Percentiles rank a stretch among this genome's conserved stretches.
Evolutionary conservation across 2,888 invertebrate species (phyloP).

Genomic region (Tinea pellionella): DNA sequence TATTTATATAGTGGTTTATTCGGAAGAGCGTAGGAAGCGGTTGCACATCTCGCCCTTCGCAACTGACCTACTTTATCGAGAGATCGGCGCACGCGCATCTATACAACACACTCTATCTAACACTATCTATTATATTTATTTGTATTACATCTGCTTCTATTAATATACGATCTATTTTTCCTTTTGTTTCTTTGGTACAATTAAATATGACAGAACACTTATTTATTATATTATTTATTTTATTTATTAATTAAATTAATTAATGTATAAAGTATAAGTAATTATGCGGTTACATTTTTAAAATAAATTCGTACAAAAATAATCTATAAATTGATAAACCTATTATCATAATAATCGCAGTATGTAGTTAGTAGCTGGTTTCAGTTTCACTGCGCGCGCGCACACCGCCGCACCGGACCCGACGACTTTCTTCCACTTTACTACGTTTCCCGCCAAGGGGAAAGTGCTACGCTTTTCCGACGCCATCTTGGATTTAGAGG

Average conservation of each 20-base stretch:
- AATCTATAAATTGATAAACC: neutral
- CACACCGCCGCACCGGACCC: conserved; percentile 22
- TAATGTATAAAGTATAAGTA: too few relatives aligned
- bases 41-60: conserved; percentile 27
- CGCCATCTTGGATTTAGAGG: conserved; percentile 48
- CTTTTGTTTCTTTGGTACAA: too few relatives aligned
- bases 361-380: conserved; percentile 36
- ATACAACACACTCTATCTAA: neutral
- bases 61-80: conserved; percentile 38
- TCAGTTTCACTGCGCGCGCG: conserved; percentile 52
- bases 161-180: neutral
- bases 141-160: neutral
- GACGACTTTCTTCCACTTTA: conserved; percentile 65
- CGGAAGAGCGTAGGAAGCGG: conserved; percentile 38
- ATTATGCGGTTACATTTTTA: too few relatives aligned
- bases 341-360: neutral
- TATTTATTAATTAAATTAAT: too few relatives aligned
- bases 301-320: too few relatives aligned
- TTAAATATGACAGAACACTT: too few relatives aligned
- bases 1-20: neutral
- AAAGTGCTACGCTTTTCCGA: conserved; percentile 66
- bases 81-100: conserved; percentile 11
- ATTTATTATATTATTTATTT: too few relatives aligned
- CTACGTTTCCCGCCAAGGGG: conserved; percentile 64
- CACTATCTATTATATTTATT: neutral